These are phyloP conservation scores for Channa argus DNA, from an alignment of 2,113 vertebrate species.

Conservation along the genomic window DNA sequence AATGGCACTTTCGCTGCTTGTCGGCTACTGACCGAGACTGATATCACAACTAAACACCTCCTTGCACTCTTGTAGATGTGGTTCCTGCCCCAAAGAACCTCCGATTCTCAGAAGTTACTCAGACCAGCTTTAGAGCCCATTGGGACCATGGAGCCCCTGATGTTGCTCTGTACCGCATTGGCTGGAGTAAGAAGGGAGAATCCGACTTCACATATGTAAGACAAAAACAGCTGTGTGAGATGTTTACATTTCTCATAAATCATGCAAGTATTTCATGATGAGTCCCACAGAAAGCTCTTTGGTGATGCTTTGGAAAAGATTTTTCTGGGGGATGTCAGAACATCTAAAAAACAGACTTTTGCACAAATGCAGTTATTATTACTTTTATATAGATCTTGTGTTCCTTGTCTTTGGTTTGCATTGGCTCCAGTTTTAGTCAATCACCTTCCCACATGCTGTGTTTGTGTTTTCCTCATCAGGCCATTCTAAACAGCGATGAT, in stretches of 20 bases:
- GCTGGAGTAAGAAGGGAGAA: conserved; percentile 87
- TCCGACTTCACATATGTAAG: conserved; percentile 78
- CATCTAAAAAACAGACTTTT: conserved; percentile 51
- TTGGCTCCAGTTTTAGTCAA: not conserved
- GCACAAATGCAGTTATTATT: conserved; percentile 2
- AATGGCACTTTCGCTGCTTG: not conserved
- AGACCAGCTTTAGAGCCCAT: conserved; percentile 89
- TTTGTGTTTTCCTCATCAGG: conserved; percentile 78
- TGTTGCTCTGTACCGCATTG: conserved; percentile 93
- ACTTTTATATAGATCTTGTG: not conserved
- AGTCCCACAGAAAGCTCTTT: conserved; percentile 7
- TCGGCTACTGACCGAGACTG: not conserved
- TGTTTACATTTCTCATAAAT: conserved; percentile 39
- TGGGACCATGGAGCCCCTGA: conserved; percentile 98
- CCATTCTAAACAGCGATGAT: conserved; percentile 91
- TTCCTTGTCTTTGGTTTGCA: conserved; percentile 10
- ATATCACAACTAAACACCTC: not conserved
- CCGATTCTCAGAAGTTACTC: conserved; percentile 88
- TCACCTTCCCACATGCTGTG: not conserved
- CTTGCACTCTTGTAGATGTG: conserved; percentile 69
- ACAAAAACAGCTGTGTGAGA: conserved; percentile 23
- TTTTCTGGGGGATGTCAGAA: conserved; percentile 31
- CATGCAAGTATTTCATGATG: conserved; percentile 15
- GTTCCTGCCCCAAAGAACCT: conserved; percentile 94
- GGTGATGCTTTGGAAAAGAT: conserved; percentile 16